These are phyloP conservation scores for Ameiurus melas DNA, from an alignment of 2,113 vertebrate species.

Conservation along the genomic window DNA sequence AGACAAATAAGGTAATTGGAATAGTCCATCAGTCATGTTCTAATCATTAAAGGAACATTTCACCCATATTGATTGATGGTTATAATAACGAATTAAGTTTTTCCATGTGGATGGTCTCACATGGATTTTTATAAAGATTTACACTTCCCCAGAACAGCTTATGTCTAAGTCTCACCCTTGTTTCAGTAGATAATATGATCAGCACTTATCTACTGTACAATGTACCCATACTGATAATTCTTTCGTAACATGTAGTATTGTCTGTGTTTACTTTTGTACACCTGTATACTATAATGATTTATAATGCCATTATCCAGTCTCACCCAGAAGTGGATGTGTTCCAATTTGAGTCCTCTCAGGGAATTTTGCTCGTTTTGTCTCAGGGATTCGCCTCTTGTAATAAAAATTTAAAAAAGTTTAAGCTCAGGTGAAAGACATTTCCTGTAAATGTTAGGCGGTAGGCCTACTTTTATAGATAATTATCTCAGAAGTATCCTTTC, in stretches of 20 bases:
- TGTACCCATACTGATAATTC: neutral
- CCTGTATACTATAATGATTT: neutral
- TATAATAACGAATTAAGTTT: neutral
- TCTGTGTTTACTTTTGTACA: neutral
- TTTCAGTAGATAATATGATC: neutral
- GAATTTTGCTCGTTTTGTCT: too few relatives aligned
- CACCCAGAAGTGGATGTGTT: neutral
- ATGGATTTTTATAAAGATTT: too few relatives aligned
- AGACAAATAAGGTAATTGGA: neutral
- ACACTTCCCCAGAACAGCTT: neutral
- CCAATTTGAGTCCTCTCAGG: neutral
- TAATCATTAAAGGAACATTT: neutral
- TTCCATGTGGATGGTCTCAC: neutral
- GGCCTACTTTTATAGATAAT: too few relatives aligned
- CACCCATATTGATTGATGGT: neutral
- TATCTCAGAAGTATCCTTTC: neutral
- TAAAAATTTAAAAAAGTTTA: neutral
- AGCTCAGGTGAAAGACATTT: neutral
- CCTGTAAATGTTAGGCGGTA: neutral
- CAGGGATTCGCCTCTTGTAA: neutral
- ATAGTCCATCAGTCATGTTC: neutral
- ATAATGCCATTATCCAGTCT: neutral
- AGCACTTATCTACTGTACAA: neutral
- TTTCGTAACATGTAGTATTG: neutral
- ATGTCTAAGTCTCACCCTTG: neutral